Conservation (phyloP, 1,140 invertebrate genomes). For the Drosophila tsacasi region DNA sequence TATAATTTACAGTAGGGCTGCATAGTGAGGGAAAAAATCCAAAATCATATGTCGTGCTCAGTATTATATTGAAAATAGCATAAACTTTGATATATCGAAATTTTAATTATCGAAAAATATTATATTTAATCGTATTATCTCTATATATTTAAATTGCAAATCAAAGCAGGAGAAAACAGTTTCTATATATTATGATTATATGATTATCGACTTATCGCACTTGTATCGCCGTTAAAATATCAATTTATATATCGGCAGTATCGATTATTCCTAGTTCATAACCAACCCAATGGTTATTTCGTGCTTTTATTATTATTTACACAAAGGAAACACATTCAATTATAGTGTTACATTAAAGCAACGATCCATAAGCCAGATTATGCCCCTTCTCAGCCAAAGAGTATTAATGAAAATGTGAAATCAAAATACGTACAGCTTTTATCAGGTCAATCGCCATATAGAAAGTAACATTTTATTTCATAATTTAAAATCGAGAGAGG, state of each 20-base stretch:
- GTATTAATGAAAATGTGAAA: constrained; percentile 6
- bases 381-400: background rate
- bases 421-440: constrained; percentile 7
- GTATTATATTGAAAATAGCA: background rate
- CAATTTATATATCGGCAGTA: background rate
- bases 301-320: background rate
- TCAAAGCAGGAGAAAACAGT: background rate
- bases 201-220: background rate
- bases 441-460: constrained; percentile 19
- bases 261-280: background rate
- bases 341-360: background rate
- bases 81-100: background rate
- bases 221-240: background rate
- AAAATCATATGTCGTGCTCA: background rate
- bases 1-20: background rate
- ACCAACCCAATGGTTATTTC: background rate
- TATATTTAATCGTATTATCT: background rate
- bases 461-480: constrained; percentile 45
- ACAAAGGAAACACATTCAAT: background rate
- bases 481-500: constrained; percentile 23
- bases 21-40: background rate
- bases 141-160: background rate
- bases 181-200: background rate
- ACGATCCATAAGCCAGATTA: background rate
- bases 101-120: background rate